These are phyloP conservation scores for Pemphredon lugubris DNA, from an alignment of 2,888 invertebrate genomes.

Conservation along the genomic window DNA sequence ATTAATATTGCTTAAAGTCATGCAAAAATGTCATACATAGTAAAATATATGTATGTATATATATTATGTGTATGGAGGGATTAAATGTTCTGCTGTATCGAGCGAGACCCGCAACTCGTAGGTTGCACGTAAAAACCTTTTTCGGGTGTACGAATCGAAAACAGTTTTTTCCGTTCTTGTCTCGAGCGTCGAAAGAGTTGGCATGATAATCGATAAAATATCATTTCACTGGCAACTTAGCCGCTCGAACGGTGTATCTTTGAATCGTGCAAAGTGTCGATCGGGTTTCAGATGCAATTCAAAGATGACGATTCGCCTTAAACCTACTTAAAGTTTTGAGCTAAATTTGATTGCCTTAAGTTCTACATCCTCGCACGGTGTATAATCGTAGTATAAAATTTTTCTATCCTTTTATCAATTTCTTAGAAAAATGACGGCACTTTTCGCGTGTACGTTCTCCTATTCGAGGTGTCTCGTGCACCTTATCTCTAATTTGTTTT, in stretches of 20 bases:
- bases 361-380: conserved; percentile 33
- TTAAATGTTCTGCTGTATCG: conserved; percentile 70
- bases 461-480: conserved; percentile 47
- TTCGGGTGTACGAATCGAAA: conserved; percentile 23
- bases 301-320: conserved; percentile 34
- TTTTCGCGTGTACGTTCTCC: too few species aligned
- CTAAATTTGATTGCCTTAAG: conserved; percentile 54
- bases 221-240: conserved; percentile 26
- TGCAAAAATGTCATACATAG: conserved; percentile 75
- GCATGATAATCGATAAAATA: too few species aligned
- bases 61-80: conserved; percentile 76
- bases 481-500: conserved; percentile 48
- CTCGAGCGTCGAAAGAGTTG: too few species aligned
- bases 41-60: conserved; percentile 73
- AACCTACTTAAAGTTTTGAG: conserved; percentile 56
- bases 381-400: conserved; percentile 60
- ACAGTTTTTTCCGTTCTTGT: conserved; percentile 31
- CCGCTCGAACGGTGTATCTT: conserved; percentile 22
- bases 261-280: conserved; percentile 36
- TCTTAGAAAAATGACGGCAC: conserved; percentile 45
- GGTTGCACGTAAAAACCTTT: conserved; percentile 52
- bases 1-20: conserved; percentile 78
- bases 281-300: conserved; percentile 40
- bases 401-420: conserved; percentile 17
- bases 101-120: conserved; percentile 56